phyloP scores from a whole-genome alignment of 2,797 vertebrate species.

The Phoxinus dragarum region DNA sequence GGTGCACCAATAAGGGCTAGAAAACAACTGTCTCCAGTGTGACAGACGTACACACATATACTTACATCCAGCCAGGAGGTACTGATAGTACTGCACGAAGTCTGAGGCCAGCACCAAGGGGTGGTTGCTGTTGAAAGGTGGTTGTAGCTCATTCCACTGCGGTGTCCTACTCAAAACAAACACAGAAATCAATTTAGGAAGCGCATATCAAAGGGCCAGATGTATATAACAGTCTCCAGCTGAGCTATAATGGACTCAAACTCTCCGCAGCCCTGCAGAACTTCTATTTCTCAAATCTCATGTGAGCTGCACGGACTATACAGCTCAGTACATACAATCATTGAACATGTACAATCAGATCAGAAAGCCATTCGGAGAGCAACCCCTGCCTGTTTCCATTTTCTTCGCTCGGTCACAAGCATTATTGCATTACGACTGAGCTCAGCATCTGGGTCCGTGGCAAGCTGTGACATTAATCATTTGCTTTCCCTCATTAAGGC shows the following conservation, averaged over 20 bases:
- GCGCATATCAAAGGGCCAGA: constrained; percentile 47
- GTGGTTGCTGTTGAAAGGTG: constrained; percentile 95
- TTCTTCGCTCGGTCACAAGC: neutral
- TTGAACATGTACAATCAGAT: constrained; percentile 48
- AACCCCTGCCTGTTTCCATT: constrained; percentile 45
- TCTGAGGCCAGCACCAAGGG: constrained; percentile 92
- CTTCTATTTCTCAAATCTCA: constrained; percentile 43
- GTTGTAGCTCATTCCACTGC: constrained; percentile 97
- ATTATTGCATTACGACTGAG: constrained; percentile 19
- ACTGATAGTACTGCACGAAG: constrained; percentile 94
- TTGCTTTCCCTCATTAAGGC: constrained; percentile 46
- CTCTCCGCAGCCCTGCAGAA: constrained; percentile 38
- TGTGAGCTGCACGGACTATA: constrained; percentile 35
- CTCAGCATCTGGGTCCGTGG: constrained; percentile 7
- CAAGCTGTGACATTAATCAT: constrained; percentile 45
- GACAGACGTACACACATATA: constrained; percentile 61
- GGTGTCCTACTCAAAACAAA: constrained; percentile 85
- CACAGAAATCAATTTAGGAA: constrained; percentile 62
- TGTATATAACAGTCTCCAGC: constrained; percentile 57
- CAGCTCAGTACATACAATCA: constrained; percentile 38
- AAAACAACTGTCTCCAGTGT: constrained; percentile 63
- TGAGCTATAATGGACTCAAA: constrained; percentile 58
- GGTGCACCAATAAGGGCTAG: constrained; percentile 66
- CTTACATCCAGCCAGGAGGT: constrained; percentile 91
- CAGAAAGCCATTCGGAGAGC: constrained; percentile 50